Evolutionary conservation across 2,797 vertebrate genomes (phyloP).

Genomic region (Pempheris klunzingeri): DNA sequence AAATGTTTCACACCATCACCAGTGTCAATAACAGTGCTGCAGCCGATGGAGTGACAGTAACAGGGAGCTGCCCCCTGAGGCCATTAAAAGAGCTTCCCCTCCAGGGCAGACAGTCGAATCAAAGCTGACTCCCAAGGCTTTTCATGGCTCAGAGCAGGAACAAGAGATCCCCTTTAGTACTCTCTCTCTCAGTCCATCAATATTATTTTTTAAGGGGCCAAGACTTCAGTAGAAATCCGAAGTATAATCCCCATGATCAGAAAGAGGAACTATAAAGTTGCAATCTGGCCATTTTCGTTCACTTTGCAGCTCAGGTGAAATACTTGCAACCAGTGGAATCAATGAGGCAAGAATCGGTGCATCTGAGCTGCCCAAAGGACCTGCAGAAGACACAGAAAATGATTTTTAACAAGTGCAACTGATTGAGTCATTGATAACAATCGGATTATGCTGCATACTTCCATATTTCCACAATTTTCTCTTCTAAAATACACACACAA

Average conservation of each 20-base stretch:
- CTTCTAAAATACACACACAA: background rate
- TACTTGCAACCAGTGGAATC: slow-evolving; percentile 96
- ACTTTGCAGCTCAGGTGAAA: slow-evolving; percentile 90
- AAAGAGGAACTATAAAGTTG: slow-evolving; percentile 48
- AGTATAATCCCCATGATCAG: slow-evolving; percentile 44
- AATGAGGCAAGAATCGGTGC: slow-evolving; percentile 92
- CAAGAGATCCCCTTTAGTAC: slow-evolving; percentile 38
- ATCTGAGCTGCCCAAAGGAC: slow-evolving; percentile 91
- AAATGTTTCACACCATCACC: slow-evolving; percentile 42
- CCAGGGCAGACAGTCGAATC: slow-evolving; percentile 29
- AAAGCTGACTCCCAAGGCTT: slow-evolving; percentile 49
- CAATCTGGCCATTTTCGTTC: slow-evolving; percentile 15
- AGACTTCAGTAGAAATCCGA: slow-evolving; percentile 59
- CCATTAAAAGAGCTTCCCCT: slow-evolving; percentile 45
- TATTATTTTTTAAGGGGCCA: slow-evolving; percentile 37
- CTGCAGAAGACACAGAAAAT: slow-evolving; percentile 73
- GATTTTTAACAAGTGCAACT: background rate
- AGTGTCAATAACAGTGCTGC: slow-evolving; percentile 74
- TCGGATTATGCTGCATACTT: background rate
- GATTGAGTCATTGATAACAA: background rate
- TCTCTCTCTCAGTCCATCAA: slow-evolving; percentile 48
- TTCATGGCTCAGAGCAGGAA: slow-evolving; percentile 58
- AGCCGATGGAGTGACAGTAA: slow-evolving; percentile 60
- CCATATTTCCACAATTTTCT: background rate
- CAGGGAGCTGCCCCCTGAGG: slow-evolving; percentile 56